Conservation (phyloP, 2,888 invertebrate genomes). For the Camptogramma bilineatum region DNA sequence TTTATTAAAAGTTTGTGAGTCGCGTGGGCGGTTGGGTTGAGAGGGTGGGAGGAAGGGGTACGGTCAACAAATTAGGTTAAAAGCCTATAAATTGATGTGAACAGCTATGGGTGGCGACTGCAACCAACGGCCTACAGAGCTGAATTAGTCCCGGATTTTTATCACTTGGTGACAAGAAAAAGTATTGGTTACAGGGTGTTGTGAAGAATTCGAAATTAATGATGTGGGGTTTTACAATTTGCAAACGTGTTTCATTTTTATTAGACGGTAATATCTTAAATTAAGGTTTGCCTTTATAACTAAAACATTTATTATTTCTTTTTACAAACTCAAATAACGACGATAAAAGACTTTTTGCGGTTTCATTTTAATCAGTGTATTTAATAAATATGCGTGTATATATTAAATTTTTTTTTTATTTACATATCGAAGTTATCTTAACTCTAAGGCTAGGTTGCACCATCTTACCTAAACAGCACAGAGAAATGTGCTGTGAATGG, state of each 20-base stretch:
- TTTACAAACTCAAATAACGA: too few relatives aligned
- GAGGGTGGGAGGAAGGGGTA: constrained; percentile 44
- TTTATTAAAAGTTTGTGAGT: constrained; percentile 55
- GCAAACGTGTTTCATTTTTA: background rate
- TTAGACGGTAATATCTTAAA: too few relatives aligned
- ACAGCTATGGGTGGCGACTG: constrained; percentile 77
- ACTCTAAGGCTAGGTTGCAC: too few relatives aligned
- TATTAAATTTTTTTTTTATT: too few relatives aligned
- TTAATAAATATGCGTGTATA: too few relatives aligned
- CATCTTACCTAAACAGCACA: too few relatives aligned
- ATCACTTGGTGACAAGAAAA: constrained; percentile 80
- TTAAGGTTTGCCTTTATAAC: too few relatives aligned
- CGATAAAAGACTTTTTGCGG: too few relatives aligned
- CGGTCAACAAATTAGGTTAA: constrained; percentile 82
- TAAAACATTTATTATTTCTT: too few relatives aligned
- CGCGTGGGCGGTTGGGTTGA: constrained; percentile 61
- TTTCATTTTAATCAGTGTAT: too few relatives aligned
- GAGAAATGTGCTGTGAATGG: too few relatives aligned
- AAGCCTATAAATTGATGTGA: constrained; percentile 83
- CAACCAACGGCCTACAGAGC: constrained; percentile 64
- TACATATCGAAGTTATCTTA: too few relatives aligned
- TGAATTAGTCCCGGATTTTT: constrained; percentile 82
- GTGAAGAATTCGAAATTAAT: constrained; percentile 5
- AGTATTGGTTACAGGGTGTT: constrained; percentile 67
- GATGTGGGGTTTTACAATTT: background rate